Conservation (phyloP, 92 coral and sea anemone species). For the Siderastrea siderea region DNA sequence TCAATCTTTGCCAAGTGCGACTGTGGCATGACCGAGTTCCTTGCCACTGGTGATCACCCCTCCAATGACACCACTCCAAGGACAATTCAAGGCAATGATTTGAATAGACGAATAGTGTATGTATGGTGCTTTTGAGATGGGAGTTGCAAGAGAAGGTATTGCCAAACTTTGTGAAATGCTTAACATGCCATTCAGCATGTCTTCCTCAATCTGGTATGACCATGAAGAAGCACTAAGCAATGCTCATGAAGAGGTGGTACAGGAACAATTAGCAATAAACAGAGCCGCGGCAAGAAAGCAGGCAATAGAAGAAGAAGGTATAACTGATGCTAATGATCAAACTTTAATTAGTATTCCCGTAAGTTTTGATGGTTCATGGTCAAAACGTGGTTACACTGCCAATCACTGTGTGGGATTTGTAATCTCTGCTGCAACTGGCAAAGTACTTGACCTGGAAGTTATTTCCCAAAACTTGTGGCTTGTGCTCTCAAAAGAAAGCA, state of each 20-base stretch:
- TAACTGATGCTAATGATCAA: slow-evolving; percentile 7
- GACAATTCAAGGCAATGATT: slow-evolving; percentile 7
- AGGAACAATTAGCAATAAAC: slow-evolving; percentile 5
- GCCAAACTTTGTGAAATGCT: slow-evolving; percentile 47
- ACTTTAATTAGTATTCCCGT: slow-evolving; percentile 50
- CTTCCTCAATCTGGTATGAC: slow-evolving; percentile 22
- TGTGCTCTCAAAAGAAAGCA: slow-evolving; percentile 52
- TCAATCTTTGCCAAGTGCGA: too few species aligned
- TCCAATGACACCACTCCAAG: too few species aligned
- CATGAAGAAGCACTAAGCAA: slow-evolving; percentile 28
- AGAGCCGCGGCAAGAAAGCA: slow-evolving; percentile 45
- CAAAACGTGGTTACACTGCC: slow-evolving; percentile 62
- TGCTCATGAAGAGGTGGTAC: slow-evolving; percentile 15
- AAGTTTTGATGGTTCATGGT: slow-evolving; percentile 63
- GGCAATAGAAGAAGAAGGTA: slow-evolving; percentile 35
- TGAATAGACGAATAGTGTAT: slow-evolving; percentile 12
- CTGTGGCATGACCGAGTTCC: too few species aligned
- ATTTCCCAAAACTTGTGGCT: slow-evolving; percentile 52
- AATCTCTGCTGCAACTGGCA: slow-evolving; percentile 56
- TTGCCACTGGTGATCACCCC: too few species aligned
- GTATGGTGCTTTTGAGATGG: background rate
- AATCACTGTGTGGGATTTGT: slow-evolving; percentile 67
- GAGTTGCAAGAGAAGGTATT: slow-evolving; percentile 37
- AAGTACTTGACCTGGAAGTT: slow-evolving; percentile 56
- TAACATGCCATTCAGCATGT: slow-evolving; percentile 51